phyloP scores from a whole-genome alignment of 2,888 invertebrate species.

The Halictus quadricinctus region DNA sequence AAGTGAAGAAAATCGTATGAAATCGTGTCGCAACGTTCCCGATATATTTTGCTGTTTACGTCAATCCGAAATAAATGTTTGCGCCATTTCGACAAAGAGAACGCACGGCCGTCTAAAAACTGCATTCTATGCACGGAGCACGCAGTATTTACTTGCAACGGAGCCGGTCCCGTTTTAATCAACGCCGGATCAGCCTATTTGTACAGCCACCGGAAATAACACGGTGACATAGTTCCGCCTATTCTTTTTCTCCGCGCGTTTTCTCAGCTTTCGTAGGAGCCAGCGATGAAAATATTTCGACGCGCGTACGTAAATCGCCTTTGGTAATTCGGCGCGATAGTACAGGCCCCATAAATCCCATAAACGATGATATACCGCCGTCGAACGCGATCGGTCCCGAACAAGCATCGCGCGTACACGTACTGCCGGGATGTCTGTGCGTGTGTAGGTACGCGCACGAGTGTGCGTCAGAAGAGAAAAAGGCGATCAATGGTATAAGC shows the following conservation, averaged over 20 bases:
- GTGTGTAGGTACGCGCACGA: not conserved
- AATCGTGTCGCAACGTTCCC: not conserved
- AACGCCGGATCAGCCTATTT: constrained; percentile 45
- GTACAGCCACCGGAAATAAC: constrained; percentile 46
- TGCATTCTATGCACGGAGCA: constrained; percentile 7
- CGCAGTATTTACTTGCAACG: constrained; percentile 31
- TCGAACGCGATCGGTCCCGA: constrained; percentile 52
- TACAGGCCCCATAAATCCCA: constrained; percentile 68
- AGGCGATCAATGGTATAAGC: constrained; percentile 63
- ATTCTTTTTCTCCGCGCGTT: constrained; percentile 3
- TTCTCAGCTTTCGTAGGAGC: constrained; percentile 21
- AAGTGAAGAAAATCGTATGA: not conserved
- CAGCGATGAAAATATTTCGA: constrained; percentile 50
- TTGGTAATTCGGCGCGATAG: constrained; percentile 71
- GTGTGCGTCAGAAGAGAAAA: constrained; percentile 42
- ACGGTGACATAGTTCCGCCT: constrained; percentile 49
- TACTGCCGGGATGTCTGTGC: not conserved
- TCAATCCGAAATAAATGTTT: not conserved
- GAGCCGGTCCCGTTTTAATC: constrained; percentile 41
- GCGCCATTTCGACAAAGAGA: not conserved
- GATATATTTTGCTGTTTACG: not conserved
- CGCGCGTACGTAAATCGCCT: constrained; percentile 67
- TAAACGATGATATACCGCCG: constrained; percentile 69
- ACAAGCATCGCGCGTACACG: not conserved
- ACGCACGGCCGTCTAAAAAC: not conserved